Conservation (phyloP, 92 coral and sea anemone species). For the Epizoanthus ramosus region DNA sequence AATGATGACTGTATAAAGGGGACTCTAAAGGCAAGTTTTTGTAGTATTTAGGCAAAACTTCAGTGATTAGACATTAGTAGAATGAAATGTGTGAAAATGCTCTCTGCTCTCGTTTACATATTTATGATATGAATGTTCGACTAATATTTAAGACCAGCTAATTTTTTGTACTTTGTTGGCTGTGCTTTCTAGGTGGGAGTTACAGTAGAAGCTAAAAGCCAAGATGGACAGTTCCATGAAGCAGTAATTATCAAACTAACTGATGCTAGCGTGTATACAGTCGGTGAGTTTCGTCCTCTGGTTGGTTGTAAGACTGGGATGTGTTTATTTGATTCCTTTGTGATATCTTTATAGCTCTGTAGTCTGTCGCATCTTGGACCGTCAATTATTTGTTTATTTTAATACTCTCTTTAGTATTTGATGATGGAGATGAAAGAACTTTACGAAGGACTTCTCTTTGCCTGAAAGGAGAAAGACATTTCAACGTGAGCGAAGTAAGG, state of each 20-base stretch:
- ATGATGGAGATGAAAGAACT: conserved; percentile 99
- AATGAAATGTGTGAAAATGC: not conserved
- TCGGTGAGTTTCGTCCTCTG: conserved; percentile 67
- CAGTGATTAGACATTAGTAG: not conserved
- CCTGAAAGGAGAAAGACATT: conserved; percentile 93
- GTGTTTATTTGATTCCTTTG: not conserved
- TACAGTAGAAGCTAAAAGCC: conserved; percentile 76
- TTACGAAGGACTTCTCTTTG: conserved; percentile 91
- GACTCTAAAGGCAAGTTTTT: conserved; percentile 72
- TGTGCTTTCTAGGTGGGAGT: conserved; percentile 76
- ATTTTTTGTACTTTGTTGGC: not conserved
- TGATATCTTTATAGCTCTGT: not conserved
- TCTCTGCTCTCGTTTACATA: too few species aligned
- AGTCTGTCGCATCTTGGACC: not conserved
- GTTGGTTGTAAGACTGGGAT: not conserved
- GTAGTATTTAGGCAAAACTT: conserved; percentile 15
- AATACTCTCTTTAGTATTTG: conserved; percentile 71
- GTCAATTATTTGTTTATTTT: not conserved
- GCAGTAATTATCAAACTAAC: conserved; percentile 89
- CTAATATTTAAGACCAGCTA: conserved; percentile 3
- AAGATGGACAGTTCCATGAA: conserved; percentile 83
- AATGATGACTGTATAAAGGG: conserved; percentile 95
- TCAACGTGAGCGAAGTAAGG: conserved; percentile 96
- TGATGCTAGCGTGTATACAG: conserved; percentile 97
- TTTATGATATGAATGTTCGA: conserved; percentile 6